A percentile compares a stretch with the other conserved stretches of the same genome.
Conservation (phyloP, 2,888 invertebrate species). For the Aethes cnicana region DNA sequence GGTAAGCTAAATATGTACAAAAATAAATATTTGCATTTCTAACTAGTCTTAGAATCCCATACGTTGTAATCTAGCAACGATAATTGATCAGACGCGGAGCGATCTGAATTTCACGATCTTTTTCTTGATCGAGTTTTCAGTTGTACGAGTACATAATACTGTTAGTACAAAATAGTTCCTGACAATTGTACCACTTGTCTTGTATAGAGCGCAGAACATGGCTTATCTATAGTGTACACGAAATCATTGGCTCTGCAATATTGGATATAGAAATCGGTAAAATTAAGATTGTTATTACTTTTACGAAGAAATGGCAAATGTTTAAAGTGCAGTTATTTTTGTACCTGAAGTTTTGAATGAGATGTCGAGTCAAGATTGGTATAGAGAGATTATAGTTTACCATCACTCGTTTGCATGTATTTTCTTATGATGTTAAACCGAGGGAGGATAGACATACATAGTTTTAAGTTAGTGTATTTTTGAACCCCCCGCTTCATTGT, state of each 20-base stretch:
- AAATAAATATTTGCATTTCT: slow-evolving; percentile 77
- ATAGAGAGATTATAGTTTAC: slow-evolving; percentile 40
- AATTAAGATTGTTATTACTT: slow-evolving; percentile 49
- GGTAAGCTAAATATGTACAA: slow-evolving; percentile 78
- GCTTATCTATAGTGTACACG: background rate
- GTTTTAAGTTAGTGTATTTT: slow-evolving; percentile 43
- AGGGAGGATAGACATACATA: slow-evolving; percentile 10
- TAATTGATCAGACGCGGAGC: slow-evolving; percentile 5
- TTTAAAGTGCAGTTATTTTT: slow-evolving; percentile 76
- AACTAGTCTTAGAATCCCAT: slow-evolving; percentile 81
- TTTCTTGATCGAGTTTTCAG: slow-evolving; percentile 1
- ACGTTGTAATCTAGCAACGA: too few relatives aligned
- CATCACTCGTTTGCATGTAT: slow-evolving; percentile 35
- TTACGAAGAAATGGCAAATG: slow-evolving; percentile 54
- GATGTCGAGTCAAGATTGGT: slow-evolving; percentile 50
- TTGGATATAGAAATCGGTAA: slow-evolving; percentile 10
- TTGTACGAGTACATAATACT: slow-evolving; percentile 2
- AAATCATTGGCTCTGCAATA: slow-evolving; percentile 1
- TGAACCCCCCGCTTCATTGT: slow-evolving; percentile 56
- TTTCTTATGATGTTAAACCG: slow-evolving; percentile 13
- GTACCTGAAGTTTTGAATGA: slow-evolving; percentile 74
- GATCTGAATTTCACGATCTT: background rate
- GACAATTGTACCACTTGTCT: background rate
- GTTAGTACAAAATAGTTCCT: slow-evolving; percentile 10
- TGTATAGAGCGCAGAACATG: background rate